Conservation (phyloP, 1,140 invertebrate species). For the Stratiolaelaps scimitus region DNA sequence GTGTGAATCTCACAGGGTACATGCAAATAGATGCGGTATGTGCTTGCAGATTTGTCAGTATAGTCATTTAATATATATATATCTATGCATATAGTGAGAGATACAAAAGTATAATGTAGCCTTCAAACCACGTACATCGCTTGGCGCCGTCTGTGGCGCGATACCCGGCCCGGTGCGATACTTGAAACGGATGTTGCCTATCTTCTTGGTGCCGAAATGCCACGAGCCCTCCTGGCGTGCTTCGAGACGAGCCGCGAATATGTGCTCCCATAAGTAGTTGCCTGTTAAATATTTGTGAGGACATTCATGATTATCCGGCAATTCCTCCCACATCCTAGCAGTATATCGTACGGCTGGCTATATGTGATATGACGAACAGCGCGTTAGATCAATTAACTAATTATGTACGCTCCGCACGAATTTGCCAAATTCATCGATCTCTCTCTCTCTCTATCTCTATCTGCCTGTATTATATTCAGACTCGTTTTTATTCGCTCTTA, state of each 20-base stretch:
- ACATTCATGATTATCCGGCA: too few species aligned
- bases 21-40: too few species aligned
- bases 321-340: too few species aligned
- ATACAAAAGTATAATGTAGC: too few species aligned
- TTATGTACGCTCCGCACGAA: neutral
- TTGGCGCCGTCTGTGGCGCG: conserved; percentile 43
- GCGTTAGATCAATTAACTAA: neutral
- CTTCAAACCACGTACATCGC: conserved; percentile 38
- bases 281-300: conserved; percentile 38
- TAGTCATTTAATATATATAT: too few species aligned
- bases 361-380: conserved; percentile 28
- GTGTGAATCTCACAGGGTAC: too few species aligned
- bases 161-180: conserved; percentile 45
- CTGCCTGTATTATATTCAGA: neutral
- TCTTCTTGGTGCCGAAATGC: conserved; percentile 42
- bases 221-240: conserved; percentile 41
- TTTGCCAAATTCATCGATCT: neutral
- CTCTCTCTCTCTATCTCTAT: neutral
- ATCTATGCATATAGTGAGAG: too few species aligned
- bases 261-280: conserved; percentile 48
- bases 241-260: conserved; percentile 43
- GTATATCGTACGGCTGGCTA: too few species aligned
- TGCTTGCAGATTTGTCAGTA: too few species aligned
- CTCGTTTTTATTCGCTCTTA: conserved; percentile 35
- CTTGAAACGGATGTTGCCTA: conserved; percentile 43